Base-by-base conservation (phyloP, 1,140 invertebrate genomes). In the Helicoverpa armigera region DNA sequence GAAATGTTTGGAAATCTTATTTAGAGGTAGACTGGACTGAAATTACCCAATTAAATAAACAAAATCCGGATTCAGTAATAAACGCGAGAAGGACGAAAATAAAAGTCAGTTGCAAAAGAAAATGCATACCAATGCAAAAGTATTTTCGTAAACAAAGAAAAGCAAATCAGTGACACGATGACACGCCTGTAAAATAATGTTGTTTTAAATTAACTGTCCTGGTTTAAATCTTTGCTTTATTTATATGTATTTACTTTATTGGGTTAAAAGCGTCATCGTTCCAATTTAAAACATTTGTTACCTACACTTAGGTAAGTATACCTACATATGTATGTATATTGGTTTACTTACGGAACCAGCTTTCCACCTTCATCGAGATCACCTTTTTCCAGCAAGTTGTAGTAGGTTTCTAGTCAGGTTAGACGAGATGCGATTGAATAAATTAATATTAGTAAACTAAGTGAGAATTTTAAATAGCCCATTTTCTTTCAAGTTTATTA, bases 201-300 rank as follows among this genome's bases (percentile, higher is more conserved):
- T 7, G n/a, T 18, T 18, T 48, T 11, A 56, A 56, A 56, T 29
- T n/a, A 51, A 5, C 2, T 7, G 43, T n/a, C n/a, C 67, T 23
- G 67, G 11, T 53, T 70, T 51, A 50, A 70, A 23, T 70, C 16
- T 53, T 51, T 13, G 48, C 23, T 50, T 70, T 70, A 70, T 70
- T 70, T 23, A 50, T 51, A 50, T 23, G 23, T 2, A 23, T 50
- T 58, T 58, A n/a, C 14, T 65, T 65, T 13, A 7, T n/a, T 43
- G 31, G 12, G 16, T 3, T 18, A 58, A 60, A 60, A 60, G 7
- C 35, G 5, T 9, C 35, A 12, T 31, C 11, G 35, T 14, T n/a
- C 13, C 61, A n/a, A 14, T 65, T 43, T 29, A 35, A 35, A n/a
- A n/a, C 35, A 7, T 63, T 16, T 5, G 9, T 9, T 60, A 48